A percentile compares a stretch with the other conserved stretches of the same genome.
Evolutionary conservation across 2,797 vertebrate species (phyloP).

Genomic region (Gallinago nigripennis): DNA sequence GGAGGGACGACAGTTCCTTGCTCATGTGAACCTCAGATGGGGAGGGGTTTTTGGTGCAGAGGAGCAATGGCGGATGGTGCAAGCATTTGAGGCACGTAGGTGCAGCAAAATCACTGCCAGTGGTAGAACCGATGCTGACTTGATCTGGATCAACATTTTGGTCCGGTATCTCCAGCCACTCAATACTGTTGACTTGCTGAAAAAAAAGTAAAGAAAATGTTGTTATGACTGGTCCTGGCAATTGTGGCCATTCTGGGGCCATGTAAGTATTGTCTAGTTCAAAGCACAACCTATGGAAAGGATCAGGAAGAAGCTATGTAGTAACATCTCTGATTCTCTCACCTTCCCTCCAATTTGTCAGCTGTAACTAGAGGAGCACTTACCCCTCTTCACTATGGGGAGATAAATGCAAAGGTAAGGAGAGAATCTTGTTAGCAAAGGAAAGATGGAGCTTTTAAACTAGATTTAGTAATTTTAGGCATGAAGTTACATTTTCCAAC

Average conservation of each 20-base stretch:
- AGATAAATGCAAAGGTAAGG: neutral
- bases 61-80: neutral
- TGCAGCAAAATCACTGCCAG: neutral
- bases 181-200: neutral
- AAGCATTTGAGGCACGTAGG: neutral
- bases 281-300: neutral
- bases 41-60: neutral
- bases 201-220: neutral
- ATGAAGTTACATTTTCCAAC: neutral
- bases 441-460: neutral
- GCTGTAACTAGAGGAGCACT: neutral
- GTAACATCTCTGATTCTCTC: neutral
- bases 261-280: neutral
- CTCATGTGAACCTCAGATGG: neutral
- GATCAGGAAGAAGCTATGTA: neutral
- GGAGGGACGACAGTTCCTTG: neutral
- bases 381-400: neutral
- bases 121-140: neutral
- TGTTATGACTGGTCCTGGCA: neutral
- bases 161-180: neutral
- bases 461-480: neutral
- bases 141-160: neutral
- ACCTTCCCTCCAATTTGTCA: neutral
- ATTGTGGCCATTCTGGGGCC: neutral
- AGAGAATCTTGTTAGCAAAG: neutral